These are phyloP conservation scores for Drosophila maculinotata DNA, from an alignment of 2,888 invertebrate species.

Conservation along the genomic window DNA sequence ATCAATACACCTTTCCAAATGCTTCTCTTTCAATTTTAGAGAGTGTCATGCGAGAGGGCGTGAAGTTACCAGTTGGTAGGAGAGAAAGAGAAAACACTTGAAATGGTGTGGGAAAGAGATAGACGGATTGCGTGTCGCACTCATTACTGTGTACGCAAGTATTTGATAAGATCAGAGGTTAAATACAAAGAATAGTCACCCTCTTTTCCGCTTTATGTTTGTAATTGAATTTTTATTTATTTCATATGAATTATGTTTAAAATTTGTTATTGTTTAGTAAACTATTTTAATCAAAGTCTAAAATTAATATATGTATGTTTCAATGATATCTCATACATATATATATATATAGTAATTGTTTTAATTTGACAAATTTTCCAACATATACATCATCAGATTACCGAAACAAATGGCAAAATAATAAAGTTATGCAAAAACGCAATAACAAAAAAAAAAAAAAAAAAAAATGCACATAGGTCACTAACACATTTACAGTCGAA, in stretches of 20 bases:
- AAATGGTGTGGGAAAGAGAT: no score
- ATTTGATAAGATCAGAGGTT: no score
- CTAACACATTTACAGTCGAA: conserved; percentile 74
- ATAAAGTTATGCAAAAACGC: conserved; percentile 51
- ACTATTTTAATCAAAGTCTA: conserved; percentile 34
- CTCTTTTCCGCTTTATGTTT: neutral
- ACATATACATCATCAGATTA: conserved; percentile 46
- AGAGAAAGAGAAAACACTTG: no score
- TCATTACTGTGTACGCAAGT: no score
- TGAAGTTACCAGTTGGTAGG: no score
- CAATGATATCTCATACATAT: conserved; percentile 20
- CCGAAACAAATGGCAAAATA: conserved; percentile 53
- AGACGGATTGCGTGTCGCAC: no score
- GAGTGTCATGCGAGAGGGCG: no score
- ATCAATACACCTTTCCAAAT: no score
- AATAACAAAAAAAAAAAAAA: no score
- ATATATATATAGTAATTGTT: conserved; percentile 17
- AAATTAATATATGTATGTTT: conserved; percentile 20
- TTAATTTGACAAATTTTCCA: conserved; percentile 35
- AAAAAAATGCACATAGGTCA: conserved; percentile 61
- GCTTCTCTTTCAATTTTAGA: no score
- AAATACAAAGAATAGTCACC: no score
- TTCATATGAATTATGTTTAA: conserved; percentile 7
- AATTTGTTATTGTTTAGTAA: conserved; percentile 18
- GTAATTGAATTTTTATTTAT: conserved; percentile 17